Evolutionary conservation across 1,140 invertebrate species (phyloP).

Genomic region (Pseudomyrmex gracilis): DNA sequence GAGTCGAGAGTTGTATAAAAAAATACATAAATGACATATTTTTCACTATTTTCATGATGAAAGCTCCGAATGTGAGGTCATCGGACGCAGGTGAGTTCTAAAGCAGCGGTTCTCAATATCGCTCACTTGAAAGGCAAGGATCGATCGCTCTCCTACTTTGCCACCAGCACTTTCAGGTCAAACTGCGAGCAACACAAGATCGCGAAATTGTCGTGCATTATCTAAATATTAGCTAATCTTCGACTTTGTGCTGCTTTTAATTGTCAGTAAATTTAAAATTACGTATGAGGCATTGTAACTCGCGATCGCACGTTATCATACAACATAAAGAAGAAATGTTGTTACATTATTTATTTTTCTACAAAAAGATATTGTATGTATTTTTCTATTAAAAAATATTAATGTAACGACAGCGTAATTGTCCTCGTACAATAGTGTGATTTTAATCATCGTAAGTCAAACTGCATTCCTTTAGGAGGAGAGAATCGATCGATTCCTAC

Average conservation of each 20-base stretch:
- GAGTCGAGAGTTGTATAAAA: neutral
- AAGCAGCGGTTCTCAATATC: conserved; percentile 68
- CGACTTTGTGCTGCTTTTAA: neutral
- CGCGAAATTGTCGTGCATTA: neutral
- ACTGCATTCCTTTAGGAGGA: conserved; percentile 40
- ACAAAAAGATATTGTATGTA: neutral
- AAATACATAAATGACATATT: too few species aligned
- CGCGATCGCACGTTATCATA: too few species aligned
- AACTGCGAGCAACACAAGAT: neutral
- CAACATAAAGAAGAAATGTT: neutral
- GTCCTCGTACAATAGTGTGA: neutral
- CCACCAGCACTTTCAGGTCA: conserved; percentile 23
- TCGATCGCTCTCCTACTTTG: conserved; percentile 66
- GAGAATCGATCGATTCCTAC: conserved; percentile 41
- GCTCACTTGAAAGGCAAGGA: conserved; percentile 33
- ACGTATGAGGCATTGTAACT: neutral
- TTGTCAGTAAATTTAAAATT: neutral
- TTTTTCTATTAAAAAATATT: neutral
- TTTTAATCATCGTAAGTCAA: conserved; percentile 13
- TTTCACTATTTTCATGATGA: conserved; percentile 58
- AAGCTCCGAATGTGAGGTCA: conserved; percentile 72
- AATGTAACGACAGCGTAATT: neutral
- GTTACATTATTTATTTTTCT: neutral
- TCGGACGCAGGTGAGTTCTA: conserved; percentile 74
- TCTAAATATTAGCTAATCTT: neutral